Conservation (phyloP, 2,888 invertebrate species). For the Serripes groenlandicus region DNA sequence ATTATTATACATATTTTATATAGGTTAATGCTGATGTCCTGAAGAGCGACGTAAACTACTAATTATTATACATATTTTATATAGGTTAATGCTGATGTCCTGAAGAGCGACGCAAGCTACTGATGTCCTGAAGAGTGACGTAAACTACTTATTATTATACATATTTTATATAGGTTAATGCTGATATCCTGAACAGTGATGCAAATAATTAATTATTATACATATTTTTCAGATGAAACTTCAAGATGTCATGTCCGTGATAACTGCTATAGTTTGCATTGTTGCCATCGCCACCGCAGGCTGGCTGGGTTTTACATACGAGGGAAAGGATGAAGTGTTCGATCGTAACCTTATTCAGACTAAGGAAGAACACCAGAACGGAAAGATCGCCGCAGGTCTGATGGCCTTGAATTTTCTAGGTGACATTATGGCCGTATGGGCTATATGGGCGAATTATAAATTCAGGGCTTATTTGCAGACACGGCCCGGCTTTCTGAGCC, state of each 20-base stretch:
- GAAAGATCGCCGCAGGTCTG: not conserved
- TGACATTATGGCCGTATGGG: not conserved
- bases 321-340: not conserved
- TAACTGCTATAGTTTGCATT: not conserved
- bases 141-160: no score
- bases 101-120: no score
- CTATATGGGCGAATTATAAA: not conserved
- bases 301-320: conserved; percentile 11
- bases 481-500: not conserved
- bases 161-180: no score
- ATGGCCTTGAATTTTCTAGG: not conserved
- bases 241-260: not conserved
- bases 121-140: no score
- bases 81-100: no score
- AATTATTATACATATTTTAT: no score
- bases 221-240: conserved; percentile 15
- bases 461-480: conserved; percentile 8
- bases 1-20: no score
- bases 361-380: not conserved
- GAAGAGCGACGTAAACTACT: no score
- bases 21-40: no score
- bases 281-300: not conserved
- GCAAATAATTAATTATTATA: no score
- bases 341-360: not conserved
- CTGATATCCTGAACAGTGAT: no score